Evolutionary conservation across 2,888 invertebrate species (phyloP).

Genomic region (Amblyjoppa proteus): DNA sequence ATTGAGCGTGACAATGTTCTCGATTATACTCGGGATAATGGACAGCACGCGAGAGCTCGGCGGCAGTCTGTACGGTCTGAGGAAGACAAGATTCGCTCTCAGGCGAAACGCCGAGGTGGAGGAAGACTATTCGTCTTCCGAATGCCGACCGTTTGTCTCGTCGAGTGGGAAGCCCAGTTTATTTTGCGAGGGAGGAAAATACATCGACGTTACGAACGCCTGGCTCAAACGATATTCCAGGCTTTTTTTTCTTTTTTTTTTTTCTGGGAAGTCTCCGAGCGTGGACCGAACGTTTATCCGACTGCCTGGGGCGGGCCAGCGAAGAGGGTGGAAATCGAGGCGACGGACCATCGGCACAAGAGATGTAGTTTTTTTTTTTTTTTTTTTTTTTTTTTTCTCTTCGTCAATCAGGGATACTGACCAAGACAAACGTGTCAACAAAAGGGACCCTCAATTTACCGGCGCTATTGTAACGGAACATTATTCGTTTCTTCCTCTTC

Average conservation of each 20-base stretch:
- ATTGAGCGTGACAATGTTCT: background rate
- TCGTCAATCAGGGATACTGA: constrained; percentile 47
- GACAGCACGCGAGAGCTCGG: background rate
- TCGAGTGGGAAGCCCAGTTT: constrained; percentile 45
- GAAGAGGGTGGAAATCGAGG: constrained; percentile 35
- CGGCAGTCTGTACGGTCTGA: background rate
- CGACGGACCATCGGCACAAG: constrained; percentile 10
- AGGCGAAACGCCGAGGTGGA: constrained; percentile 24
- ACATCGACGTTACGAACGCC: constrained; percentile 45
- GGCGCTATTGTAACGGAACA: constrained; percentile 13
- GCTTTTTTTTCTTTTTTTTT: constrained; percentile 42
- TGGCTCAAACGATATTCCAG: constrained; percentile 44
- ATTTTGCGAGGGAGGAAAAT: constrained; percentile 41
- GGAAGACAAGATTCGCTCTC: constrained; percentile 12
- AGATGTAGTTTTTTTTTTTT: constrained; percentile 7
- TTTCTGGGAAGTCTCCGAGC: constrained; percentile 4
- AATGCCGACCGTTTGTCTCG: constrained; percentile 58
- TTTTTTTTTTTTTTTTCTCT: constrained; percentile 19
- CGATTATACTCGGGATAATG: constrained; percentile 17
- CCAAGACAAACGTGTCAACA: constrained; percentile 21
- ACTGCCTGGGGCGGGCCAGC: background rate
- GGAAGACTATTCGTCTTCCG: constrained; percentile 48
- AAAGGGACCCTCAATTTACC: constrained; percentile 47
- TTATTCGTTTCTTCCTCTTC: constrained; percentile 31
- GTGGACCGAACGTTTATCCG: constrained; percentile 19